Base-by-base conservation (phyloP, 2,888 invertebrate species). In the Teleiodes luculella region DNA sequence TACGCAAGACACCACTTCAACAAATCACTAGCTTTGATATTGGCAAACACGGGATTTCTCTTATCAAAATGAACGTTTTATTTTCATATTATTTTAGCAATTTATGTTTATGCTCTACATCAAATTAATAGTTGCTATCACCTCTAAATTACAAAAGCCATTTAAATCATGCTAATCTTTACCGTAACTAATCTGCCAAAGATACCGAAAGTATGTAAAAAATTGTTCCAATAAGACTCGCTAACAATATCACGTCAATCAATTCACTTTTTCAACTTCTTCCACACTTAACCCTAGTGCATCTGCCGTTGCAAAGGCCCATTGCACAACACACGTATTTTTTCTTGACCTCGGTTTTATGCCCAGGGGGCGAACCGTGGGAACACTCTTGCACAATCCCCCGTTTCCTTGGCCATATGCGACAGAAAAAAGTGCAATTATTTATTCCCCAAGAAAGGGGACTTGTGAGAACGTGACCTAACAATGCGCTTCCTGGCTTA, bases 401-500 rank as follows among this genome's bases (percentile, higher is more conserved):
- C 74, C 80, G 81, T 80, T 86, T 87, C 85, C 86, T 88, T 84
- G 79, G 87, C 88, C 89, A 89, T 88, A 87, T 89, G 89, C 83
- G 88, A 86, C 87, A 85, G 86, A 88, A 89, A 89, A 89, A 89
- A 89, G 86, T 88, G 87, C 89, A 89, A 88, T 89, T 87, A 88
- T 87, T 86, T 86, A 86, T 87, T 86, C 85, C 83, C 83, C 78
- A 86, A 87, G 86, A 88, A 88, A 86, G 86, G 86, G 86, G 87
- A 86, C 86, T 81, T 86, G 88, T 88, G 88, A 84, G 89, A 88
- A 88, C 89, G 89, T 89, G 89, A 86, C 88, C 89, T 80, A 86
- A 89, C 89, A 89, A 89, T 87, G 82, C 77, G 86, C 88, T 88
- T 88, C 88, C 89, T 87, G 85, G 83, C 87, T 88, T 87, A 85